Conservation (phyloP, 1,140 invertebrate species). For the Anoplolepis gracilipes region DNA sequence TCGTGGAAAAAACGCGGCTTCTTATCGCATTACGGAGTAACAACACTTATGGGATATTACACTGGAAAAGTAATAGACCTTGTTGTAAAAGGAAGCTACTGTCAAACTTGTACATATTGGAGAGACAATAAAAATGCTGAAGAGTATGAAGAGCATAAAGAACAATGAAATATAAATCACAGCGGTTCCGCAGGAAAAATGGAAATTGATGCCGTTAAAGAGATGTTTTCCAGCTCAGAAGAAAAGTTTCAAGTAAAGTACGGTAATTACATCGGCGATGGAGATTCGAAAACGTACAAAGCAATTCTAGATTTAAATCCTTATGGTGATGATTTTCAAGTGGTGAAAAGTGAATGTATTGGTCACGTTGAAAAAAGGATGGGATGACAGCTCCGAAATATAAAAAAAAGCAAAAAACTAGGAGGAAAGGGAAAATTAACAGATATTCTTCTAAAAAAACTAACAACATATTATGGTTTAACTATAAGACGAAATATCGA, state of each 20-base stretch:
- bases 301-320: not conserved
- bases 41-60: constrained; percentile 67
- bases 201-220: not conserved
- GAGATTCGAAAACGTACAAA: not conserved
- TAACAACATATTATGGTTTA: not conserved
- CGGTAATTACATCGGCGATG: not conserved
- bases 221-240: not conserved
- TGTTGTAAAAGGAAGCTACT: constrained; percentile 27
- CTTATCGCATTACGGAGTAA: constrained; percentile 67
- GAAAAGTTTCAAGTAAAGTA: not conserved
- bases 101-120: constrained; percentile 40
- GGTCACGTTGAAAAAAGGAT: not conserved
- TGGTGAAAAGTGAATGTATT: not conserved
- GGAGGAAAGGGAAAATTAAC: not conserved
- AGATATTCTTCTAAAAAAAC: not conserved
- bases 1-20: constrained; percentile 71
- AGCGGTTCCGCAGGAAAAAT: not conserved
- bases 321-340: not conserved
- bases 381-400: too few relatives aligned
- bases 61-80: constrained; percentile 70
- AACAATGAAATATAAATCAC: constrained; percentile 53
- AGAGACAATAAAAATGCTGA: constrained; percentile 27
- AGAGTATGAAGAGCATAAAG: constrained; percentile 53
- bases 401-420: not conserved
- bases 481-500: not conserved